Percentiles rank a stretch among this genome's conserved stretches.
Evolutionary conservation across 2,797 vertebrate genomes (phyloP).

Genomic region (Streptopelia turtur): DNA sequence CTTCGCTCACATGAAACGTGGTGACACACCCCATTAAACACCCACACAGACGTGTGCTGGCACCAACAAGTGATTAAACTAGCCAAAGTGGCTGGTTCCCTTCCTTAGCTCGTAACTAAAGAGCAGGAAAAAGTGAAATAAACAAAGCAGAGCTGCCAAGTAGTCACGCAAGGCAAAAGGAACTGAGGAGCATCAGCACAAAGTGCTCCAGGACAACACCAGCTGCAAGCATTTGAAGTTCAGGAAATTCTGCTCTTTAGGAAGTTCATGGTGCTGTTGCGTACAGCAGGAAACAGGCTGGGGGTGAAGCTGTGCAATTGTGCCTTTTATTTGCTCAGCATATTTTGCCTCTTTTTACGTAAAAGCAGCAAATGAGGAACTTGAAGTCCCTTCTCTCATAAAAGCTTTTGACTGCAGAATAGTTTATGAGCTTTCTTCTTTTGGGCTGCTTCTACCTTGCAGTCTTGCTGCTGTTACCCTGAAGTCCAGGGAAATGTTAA

Average conservation of each 20-base stretch:
- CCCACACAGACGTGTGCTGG: neutral
- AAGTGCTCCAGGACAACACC: conserved; percentile 37
- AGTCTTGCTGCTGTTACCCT: neutral
- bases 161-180: conserved; percentile 38
- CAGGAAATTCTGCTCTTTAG: conserved; percentile 59
- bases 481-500: neutral
- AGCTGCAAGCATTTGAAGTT: conserved; percentile 41
- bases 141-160: conserved; percentile 40
- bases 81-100: conserved; percentile 11
- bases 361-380: conserved; percentile 51
- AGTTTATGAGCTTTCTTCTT: neutral
- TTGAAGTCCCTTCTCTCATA: neutral
- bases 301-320: neutral
- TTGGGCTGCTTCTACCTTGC: neutral
- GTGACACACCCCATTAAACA: neutral
- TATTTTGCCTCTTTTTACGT: neutral
- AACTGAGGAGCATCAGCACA: conserved; percentile 58
- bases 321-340: conserved; percentile 54
- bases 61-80: neutral
- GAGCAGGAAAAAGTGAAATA: conserved; percentile 49
- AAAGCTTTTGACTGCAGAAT: neutral
- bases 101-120: neutral
- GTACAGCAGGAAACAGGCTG: neutral
- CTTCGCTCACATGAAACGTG: neutral
- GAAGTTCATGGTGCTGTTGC: neutral